Evolutionary conservation across 2,888 invertebrate species (phyloP).

Genomic region (Rhimphoctona megacephalus): DNA sequence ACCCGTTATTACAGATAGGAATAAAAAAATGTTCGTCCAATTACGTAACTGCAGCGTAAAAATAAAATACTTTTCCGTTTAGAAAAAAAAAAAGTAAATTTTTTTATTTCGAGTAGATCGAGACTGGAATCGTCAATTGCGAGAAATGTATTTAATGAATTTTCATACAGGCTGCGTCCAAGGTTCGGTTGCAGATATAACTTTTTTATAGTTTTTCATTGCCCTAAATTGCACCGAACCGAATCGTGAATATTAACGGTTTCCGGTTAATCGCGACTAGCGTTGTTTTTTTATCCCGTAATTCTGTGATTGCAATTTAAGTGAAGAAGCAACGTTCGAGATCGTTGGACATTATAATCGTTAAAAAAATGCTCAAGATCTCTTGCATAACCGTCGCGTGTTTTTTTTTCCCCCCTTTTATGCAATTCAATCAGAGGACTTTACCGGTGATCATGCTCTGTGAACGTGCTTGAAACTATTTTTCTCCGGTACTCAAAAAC

Average conservation of each 20-base stretch:
- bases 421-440: constrained; percentile 5
- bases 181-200: neutral
- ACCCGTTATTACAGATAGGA: constrained; percentile 10
- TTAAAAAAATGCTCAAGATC: neutral
- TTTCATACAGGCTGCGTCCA: neutral
- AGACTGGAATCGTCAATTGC: too few species aligned
- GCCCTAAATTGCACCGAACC: neutral
- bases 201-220: neutral
- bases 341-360: constrained; percentile 10
- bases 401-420: neutral
- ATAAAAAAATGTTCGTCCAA: neutral
- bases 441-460: neutral
- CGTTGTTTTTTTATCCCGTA: constrained; percentile 18
- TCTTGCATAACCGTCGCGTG: constrained; percentile 16
- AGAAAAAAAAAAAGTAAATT: neutral
- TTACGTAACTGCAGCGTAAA: neutral
- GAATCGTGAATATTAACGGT: constrained; percentile 44
- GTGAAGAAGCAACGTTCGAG: neutral
- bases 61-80: neutral
- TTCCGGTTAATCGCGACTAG: constrained; percentile 21
- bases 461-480: neutral
- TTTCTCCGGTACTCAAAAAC: neutral
- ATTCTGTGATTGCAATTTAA: neutral
- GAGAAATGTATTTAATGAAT: too few species aligned
- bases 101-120: too few species aligned